Evolutionary conservation across 2,888 invertebrate species (phyloP).

Genomic region (Hydrotaea diabolus): DNA sequence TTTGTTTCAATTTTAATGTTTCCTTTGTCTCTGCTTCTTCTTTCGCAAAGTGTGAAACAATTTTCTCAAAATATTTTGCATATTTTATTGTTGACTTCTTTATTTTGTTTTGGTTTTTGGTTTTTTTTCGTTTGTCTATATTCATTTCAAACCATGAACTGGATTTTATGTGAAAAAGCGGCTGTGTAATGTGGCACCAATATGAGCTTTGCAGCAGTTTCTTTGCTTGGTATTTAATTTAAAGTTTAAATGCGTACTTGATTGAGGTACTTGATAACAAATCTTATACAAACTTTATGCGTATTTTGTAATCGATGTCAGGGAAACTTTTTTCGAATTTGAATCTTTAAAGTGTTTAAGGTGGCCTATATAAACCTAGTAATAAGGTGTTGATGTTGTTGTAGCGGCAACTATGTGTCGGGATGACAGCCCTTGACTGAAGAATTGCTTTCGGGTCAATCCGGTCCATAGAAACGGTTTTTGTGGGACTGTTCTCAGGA

Average conservation of each 20-base stretch:
- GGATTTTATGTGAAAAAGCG: slow-evolving; percentile 55
- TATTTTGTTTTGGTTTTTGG: background rate
- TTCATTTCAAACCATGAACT: slow-evolving; percentile 56
- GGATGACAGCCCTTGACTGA: too few relatives aligned
- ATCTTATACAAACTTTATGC: background rate
- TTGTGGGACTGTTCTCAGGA: too few relatives aligned
- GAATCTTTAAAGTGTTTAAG: background rate
- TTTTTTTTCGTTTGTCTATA: background rate
- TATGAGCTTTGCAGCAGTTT: background rate
- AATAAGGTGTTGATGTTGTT: too few relatives aligned
- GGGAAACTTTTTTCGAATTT: too few relatives aligned
- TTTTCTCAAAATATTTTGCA: slow-evolving; percentile 63
- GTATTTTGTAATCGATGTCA: background rate
- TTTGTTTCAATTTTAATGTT: slow-evolving; percentile 41
- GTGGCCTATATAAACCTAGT: too few relatives aligned
- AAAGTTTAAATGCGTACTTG: slow-evolving; percentile 7
- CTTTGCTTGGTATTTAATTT: background rate
- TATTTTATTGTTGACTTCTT: slow-evolving; percentile 49
- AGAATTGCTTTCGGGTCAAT: too few relatives aligned
- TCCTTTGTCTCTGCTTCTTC: slow-evolving; percentile 16
- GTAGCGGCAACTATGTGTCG: too few relatives aligned
- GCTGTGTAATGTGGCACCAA: background rate
- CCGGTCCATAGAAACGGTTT: too few relatives aligned
- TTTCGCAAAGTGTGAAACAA: slow-evolving; percentile 46
- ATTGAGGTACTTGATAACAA: background rate